Conservation (phyloP, 2,113 vertebrate genomes). For the Laticauda laticaudata region DNA sequence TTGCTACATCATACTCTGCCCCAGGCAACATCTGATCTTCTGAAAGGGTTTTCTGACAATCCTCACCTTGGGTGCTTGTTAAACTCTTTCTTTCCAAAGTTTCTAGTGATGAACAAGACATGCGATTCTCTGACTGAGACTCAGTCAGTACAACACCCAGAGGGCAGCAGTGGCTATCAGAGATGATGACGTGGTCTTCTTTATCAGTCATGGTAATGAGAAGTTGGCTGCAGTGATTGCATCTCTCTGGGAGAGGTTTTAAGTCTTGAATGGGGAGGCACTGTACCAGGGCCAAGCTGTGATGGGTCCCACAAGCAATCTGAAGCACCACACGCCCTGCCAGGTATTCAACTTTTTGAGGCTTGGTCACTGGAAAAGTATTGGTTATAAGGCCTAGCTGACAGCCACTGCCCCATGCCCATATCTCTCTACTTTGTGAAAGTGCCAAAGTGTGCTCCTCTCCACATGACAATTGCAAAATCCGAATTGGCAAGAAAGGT, state of each 20-base stretch:
- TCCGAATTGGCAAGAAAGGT: conserved; percentile 72
- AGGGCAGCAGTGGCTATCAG: conserved; percentile 90
- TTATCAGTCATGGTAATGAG: conserved; percentile 97
- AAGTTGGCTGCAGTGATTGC: conserved; percentile 90
- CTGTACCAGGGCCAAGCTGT: conserved; percentile 91
- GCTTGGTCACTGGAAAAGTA: conserved; percentile 83
- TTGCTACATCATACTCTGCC: conserved; percentile 41
- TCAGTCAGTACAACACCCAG: conserved; percentile 79
- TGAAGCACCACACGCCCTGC: conserved; percentile 88
- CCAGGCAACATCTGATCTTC: conserved; percentile 25
- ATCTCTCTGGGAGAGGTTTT: conserved; percentile 85
- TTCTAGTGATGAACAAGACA: conserved; percentile 32
- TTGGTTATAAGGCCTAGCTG: conserved; percentile 83
- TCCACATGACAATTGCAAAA: conserved; percentile 89
- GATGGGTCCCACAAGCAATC: conserved; percentile 87
- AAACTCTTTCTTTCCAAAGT: conserved; percentile 31
- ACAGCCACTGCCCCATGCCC: conserved; percentile 95
- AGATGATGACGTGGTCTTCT: conserved; percentile 98
- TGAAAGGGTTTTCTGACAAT: conserved; percentile 28
- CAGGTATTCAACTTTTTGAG: conserved; percentile 89
- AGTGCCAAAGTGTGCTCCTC: conserved; percentile 89
- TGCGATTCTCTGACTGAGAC: conserved; percentile 56
- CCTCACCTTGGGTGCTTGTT: conserved; percentile 41
- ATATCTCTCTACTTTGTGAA: conserved; percentile 85
- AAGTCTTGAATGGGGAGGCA: conserved; percentile 79